Conservation (phyloP, 2,888 invertebrate genomes). For the Cotesia congregata region DNA sequence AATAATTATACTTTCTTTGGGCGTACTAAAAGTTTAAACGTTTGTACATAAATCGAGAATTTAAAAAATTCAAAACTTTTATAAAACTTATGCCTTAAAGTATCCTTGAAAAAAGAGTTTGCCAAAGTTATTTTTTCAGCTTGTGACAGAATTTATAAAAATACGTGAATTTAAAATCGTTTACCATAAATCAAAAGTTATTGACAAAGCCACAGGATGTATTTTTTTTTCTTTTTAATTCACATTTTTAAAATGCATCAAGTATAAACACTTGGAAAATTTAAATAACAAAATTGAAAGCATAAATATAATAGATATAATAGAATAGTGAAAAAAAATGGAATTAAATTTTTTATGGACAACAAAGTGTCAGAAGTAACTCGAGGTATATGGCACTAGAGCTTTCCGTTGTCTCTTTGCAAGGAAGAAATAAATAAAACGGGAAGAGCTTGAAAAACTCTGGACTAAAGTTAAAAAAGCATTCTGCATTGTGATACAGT, state of each 20-base stretch:
- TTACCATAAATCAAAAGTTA: not conserved
- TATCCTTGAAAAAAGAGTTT: not conserved
- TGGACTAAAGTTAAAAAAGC: conserved; percentile 32
- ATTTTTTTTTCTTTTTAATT: not conserved
- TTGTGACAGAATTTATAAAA: not conserved
- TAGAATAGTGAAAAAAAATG: not conserved
- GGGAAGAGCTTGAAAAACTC: conserved; percentile 19
- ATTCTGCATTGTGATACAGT: conserved; percentile 21
- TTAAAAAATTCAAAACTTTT: not conserved
- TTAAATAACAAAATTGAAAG: not conserved
- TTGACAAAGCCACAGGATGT: not conserved
- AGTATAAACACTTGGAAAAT: not conserved
- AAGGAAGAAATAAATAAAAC: not conserved
- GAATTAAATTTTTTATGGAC: not conserved
- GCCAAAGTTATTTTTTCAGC: not conserved
- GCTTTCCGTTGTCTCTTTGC: not conserved
- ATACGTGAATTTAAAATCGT: not conserved
- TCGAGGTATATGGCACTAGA: not conserved
- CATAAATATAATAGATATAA: not conserved
- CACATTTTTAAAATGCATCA: not conserved
- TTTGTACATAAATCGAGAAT: not conserved
- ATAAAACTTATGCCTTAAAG: not conserved
- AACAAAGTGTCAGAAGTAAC: not conserved
- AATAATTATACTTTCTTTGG: not conserved
- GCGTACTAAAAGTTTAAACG: not conserved